Conservation (phyloP, 2,113 vertebrate species). For the Eubucco bourcierii region DNA sequence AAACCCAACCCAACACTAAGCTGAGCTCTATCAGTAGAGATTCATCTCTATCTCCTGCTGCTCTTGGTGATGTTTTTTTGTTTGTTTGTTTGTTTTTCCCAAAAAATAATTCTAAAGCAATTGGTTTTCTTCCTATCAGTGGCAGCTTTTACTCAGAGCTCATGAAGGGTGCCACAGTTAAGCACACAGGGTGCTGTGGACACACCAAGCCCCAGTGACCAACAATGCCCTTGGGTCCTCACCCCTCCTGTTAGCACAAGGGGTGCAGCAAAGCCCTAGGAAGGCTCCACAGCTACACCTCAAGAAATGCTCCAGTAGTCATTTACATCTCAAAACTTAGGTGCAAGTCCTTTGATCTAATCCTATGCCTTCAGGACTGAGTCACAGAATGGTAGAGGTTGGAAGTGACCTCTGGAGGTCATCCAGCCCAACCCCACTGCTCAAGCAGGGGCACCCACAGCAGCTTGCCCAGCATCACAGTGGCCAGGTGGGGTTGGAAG, state of each 20-base stretch:
- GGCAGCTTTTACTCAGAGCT: conserved; percentile 42
- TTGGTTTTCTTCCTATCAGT: conserved; percentile 3
- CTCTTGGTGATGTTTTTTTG: conserved; percentile 19
- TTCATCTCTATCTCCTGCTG: conserved; percentile 12
- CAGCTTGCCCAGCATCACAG: too few species aligned
- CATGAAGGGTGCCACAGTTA: neutral
- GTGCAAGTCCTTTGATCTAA: neutral
- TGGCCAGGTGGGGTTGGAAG: too few species aligned
- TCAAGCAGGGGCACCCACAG: too few species aligned
- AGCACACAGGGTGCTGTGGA: neutral
- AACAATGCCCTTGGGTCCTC: neutral
- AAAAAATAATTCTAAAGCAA: conserved; percentile 40
- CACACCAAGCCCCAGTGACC: neutral
- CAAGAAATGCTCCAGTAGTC: neutral
- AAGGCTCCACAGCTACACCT: conserved; percentile 36
- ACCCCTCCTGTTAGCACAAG: neutral
- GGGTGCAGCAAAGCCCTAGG: conserved; percentile 26
- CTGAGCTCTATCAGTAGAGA: neutral
- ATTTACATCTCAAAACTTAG: neutral
- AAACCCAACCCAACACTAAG: fast-evolving
- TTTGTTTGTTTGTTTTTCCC: neutral
- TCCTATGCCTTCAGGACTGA: neutral
- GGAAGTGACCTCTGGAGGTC: too few species aligned
- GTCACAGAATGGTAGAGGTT: too few species aligned
- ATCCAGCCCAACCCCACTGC: too few species aligned